A percentile compares a stretch with the other conserved stretches of the same genome.
Conservation (phyloP, 2,113 vertebrate species). For the Urocitellus parryii region DNA sequence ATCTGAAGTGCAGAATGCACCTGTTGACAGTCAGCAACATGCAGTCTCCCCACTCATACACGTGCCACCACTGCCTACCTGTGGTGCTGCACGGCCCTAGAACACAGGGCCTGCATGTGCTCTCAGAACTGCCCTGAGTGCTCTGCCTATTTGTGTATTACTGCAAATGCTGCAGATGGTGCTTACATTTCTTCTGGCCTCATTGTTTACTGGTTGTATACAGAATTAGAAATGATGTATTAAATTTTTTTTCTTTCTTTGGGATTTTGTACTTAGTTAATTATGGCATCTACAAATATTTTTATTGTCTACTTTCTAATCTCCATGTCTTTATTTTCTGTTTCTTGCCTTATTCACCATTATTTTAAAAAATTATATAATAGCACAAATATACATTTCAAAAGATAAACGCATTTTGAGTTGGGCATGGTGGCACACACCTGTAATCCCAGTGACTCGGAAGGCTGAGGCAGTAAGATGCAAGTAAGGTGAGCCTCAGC, state of each 20-base stretch:
- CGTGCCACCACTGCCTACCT: too few relatives aligned
- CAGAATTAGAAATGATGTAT: neutral
- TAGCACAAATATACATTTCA: neutral
- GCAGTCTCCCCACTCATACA: too few relatives aligned
- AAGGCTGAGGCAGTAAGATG: too few relatives aligned
- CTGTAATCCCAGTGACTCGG: too few relatives aligned
- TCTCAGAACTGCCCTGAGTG: neutral
- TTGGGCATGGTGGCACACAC: too few relatives aligned
- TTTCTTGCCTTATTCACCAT: neutral
- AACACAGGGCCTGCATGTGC: accelerated
- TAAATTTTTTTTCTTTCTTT: too few relatives aligned
- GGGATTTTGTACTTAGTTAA: neutral
- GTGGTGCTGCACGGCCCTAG: too few relatives aligned
- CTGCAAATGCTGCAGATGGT: neutral
- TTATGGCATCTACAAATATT: neutral
- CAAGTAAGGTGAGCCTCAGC: too few relatives aligned
- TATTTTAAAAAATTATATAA: neutral
- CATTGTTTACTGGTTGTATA: neutral
- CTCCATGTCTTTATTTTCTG: neutral
- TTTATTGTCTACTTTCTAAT: neutral
- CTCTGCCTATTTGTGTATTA: neutral
- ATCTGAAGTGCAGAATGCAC: neutral
- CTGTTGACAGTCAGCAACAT: too few relatives aligned
- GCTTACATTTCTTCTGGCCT: neutral
- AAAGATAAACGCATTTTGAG: neutral